A percentile compares a stretch with the other conserved stretches of the same genome.
Evolutionary conservation across 2,113 vertebrate genomes (phyloP).

Genomic region (Eolophus roseicapilla): DNA sequence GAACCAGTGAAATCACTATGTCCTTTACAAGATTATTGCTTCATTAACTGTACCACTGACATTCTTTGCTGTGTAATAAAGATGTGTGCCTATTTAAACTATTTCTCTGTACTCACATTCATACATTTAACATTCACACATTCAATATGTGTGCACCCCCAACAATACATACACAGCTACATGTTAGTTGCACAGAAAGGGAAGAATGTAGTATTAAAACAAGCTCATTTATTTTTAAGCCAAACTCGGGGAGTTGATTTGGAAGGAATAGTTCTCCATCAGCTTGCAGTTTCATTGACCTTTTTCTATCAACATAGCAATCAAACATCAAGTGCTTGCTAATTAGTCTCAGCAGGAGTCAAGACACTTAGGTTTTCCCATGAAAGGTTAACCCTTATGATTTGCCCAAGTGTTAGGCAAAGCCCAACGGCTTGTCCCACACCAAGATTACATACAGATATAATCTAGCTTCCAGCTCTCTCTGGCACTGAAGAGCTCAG

Average conservation of each 20-base stretch:
- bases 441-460: not conserved
- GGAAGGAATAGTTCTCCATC: not conserved
- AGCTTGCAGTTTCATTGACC: not conserved
- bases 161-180: accelerated
- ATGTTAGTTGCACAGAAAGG: not conserved
- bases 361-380: not conserved
- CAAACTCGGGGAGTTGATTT: not conserved
- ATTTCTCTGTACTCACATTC: not conserved
- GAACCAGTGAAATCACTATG: not conserved
- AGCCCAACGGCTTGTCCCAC: not conserved
- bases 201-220: not conserved
- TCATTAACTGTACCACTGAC: not conserved
- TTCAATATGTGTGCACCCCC: not conserved
- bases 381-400: not conserved
- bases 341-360: not conserved
- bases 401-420: not conserved
- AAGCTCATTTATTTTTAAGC: not conserved
- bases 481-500: not conserved
- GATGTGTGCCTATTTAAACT: not conserved
- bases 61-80: not conserved
- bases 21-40: not conserved
- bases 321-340: not conserved
- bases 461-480: not conserved
- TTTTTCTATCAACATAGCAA: not conserved
- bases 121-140: not conserved